Evolutionary conservation across 2,888 invertebrate genomes (phyloP), one percentile per base, ranked within the genome.

Genomic region (Eugnorisma glareosa): DNA sequence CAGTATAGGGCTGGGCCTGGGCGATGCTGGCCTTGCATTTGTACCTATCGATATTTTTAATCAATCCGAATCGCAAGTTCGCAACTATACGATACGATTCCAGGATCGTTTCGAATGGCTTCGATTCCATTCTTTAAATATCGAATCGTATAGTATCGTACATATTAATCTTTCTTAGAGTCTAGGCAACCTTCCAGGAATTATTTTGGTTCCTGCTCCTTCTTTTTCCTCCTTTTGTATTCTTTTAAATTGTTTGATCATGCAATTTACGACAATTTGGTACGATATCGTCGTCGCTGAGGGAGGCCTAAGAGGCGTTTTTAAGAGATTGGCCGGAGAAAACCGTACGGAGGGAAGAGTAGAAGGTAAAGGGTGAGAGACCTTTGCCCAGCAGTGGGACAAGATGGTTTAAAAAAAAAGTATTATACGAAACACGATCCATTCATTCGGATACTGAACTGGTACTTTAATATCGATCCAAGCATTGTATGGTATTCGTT

Each of bases 1-100:
- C 74, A 78, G 72, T 75, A 73, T 79, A 64, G 40, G 64, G 64
- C 28, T 40, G 64, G 4, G 64, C 64, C 28, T 40, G 64, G 4
- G 64, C 64, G n/a, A 40, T 64, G 1, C 40, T 18, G n/a, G 40
- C 40, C 31, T 35, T 61, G 61, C 61, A 21, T 35, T 21, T 61
- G 61, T 61, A 21, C 5, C 11, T 35, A 21, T 61, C 35, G 61
- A 61, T 61, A 40, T 6, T 63, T 64, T 40, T 8, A 8, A 64
- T 40, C 15, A 18, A 64, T 37, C 15, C 28, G 57, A 57, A 1
- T 57, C 6, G 28, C 6, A 28, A 57, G 57, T 28, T 28, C 2
- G 7, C 28, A 15, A 24, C 37, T 37, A 24, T 63, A 13, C 24
- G 61, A 7, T 11, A 6, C 24, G 24, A 63, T 40, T 7, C 63